phyloP scores from a whole-genome alignment of 2,888 invertebrate genomes.

The Drosophila colorata region DNA sequence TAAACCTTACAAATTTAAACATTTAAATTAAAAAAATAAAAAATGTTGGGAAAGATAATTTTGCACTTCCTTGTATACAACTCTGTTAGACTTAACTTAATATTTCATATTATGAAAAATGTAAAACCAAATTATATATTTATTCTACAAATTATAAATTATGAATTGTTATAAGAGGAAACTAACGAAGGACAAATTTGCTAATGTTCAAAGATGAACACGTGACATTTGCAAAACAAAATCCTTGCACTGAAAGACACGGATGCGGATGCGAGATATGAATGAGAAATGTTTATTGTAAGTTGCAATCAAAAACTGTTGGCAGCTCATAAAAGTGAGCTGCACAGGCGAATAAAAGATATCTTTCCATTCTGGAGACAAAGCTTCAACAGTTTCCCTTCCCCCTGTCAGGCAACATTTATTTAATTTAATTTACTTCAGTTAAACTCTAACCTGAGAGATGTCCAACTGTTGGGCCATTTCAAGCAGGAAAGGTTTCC shows the following conservation, averaged over 20 bases:
- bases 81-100: too few relatives aligned
- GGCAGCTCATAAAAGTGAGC: not conserved
- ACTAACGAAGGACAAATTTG: not conserved
- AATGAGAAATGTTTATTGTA: not conserved
- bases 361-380: not conserved
- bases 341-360: not conserved
- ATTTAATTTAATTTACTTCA: constrained; percentile 18
- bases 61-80: too few relatives aligned
- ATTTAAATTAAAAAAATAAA: too few relatives aligned
- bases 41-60: too few relatives aligned
- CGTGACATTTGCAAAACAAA: constrained; percentile 1
- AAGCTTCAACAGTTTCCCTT: too few relatives aligned
- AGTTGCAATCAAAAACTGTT: not conserved
- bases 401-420: constrained; percentile 9
- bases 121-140: too few relatives aligned
- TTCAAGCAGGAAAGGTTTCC: not conserved
- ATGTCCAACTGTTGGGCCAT: constrained; percentile 1
- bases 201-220: not conserved
- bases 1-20: too few relatives aligned
- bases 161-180: not conserved
- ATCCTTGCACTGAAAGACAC: not conserved
- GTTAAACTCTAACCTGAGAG: not conserved
- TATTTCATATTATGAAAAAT: too few relatives aligned
- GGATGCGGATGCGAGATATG: not conserved
- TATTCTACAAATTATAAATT: not conserved